Conservation (phyloP, 2,888 invertebrate species). For the Scaptomyza polygonia region DNA sequence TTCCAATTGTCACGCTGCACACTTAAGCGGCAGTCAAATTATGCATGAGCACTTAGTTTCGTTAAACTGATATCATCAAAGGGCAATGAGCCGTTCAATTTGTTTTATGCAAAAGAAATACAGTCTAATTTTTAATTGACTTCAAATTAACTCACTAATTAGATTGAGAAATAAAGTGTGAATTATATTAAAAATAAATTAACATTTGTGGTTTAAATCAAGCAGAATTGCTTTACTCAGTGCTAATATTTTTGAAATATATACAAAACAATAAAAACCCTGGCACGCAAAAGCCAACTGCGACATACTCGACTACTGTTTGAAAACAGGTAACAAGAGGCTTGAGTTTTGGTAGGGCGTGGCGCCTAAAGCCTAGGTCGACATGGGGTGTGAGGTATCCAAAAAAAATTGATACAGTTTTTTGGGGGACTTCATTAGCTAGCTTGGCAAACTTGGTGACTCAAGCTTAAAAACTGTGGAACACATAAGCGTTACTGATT, state of each 20-base stretch:
- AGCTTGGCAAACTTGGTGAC: no score
- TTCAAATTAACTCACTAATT: slow-evolving; percentile 44
- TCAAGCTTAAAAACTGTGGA: no score
- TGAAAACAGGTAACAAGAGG: no score
- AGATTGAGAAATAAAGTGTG: slow-evolving; percentile 9
- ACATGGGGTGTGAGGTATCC: no score
- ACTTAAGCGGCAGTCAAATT: slow-evolving; percentile 38
- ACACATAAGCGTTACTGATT: no score
- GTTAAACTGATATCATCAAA: slow-evolving; percentile 36
- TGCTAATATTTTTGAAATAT: neutral
- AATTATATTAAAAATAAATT: neutral
- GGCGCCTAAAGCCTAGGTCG: no score
- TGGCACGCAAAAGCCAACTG: no score
- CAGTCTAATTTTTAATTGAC: slow-evolving; percentile 30
- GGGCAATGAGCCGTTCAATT: slow-evolving; percentile 30
- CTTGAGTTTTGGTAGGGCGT: no score
- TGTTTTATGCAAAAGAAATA: slow-evolving; percentile 56
- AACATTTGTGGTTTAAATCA: neutral
- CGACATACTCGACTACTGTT: no score
- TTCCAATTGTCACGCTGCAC: slow-evolving; percentile 34
- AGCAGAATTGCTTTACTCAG: neutral
- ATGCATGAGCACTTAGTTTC: slow-evolving; percentile 53
- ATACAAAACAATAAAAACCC: no score
- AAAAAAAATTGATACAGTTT: no score
- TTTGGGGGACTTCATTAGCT: no score